Conservation (phyloP, 92 coral and sea anemone species). For the Umimayanthus kanabou region DNA sequence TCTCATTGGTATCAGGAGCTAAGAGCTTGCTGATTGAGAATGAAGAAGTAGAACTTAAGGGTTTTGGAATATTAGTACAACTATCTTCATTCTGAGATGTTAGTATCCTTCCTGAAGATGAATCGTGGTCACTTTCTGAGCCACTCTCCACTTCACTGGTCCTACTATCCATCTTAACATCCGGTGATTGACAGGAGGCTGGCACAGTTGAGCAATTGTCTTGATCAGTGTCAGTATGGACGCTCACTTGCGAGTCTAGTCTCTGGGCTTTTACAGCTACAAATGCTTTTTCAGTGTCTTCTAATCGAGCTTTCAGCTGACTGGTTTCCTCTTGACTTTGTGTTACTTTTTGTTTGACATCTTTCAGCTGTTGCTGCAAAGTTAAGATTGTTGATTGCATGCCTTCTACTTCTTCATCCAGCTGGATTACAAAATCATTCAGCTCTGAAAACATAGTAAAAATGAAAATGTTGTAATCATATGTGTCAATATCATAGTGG, state of each 20-base stretch:
- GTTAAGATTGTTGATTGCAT: constrained; percentile 99
- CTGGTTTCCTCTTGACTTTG: constrained; percentile 52
- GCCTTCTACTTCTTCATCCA: constrained; percentile 99
- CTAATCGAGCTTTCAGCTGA: constrained; percentile 51
- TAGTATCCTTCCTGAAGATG: constrained; percentile 18
- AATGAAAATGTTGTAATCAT: neutral
- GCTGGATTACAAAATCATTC: constrained; percentile 96
- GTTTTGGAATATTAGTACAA: constrained; percentile 27
- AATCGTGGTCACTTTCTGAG: constrained; percentile 30
- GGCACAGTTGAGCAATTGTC: neutral
- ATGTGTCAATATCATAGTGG: neutral
- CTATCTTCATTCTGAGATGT: constrained; percentile 33
- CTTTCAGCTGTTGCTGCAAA: constrained; percentile 92
- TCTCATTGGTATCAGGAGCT: constrained; percentile 68
- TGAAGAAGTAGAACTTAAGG: constrained; percentile 50
- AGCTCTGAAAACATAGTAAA: constrained; percentile 62
- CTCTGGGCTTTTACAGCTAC: constrained; percentile 58
- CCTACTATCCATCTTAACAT: constrained; percentile 20
- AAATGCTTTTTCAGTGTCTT: constrained; percentile 64
- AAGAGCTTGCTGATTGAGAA: constrained; percentile 81
- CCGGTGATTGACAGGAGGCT: constrained; percentile 2
- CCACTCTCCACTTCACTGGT: constrained; percentile 34
- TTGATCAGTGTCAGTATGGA: constrained; percentile 51
- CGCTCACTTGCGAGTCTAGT: constrained; percentile 46
- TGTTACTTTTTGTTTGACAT: constrained; percentile 75